Evolutionary conservation across 2,113 vertebrate genomes (phyloP).

Genomic region (Sterrhoptilus dennistouni): DNA sequence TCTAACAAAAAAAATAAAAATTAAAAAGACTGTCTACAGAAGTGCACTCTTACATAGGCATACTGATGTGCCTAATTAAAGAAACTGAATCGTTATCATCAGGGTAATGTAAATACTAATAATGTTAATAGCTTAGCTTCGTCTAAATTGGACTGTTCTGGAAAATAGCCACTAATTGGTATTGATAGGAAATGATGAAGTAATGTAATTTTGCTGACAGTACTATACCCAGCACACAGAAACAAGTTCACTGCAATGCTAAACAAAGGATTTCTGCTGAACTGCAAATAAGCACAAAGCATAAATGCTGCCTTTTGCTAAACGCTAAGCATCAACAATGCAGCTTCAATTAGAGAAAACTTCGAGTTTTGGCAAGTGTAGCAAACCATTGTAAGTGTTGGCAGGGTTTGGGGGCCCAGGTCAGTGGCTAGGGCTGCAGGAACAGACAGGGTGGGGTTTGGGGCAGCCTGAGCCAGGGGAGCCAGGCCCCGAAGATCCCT

Average conservation of each 20-base stretch:
- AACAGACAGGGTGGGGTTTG: fast-evolving
- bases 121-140: neutral
- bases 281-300: neutral
- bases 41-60: neutral
- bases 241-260: neutral
- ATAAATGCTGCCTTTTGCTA: neutral
- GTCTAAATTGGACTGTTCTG: constrained; percentile 24
- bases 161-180: constrained; percentile 26
- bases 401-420: neutral
- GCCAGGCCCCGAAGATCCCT: neutral
- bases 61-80: neutral
- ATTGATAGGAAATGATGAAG: constrained; percentile 1
- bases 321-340: neutral
- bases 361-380: neutral
- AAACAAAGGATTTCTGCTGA: neutral
- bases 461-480: neutral
- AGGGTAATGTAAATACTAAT: constrained; percentile 6
- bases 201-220: neutral
- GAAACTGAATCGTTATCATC: neutral
- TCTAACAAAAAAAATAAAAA: neutral
- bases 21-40: neutral
- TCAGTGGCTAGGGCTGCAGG: neutral
- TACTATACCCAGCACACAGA: neutral
- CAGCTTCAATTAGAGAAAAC: neutral
- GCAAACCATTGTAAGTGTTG: neutral